Evolutionary conservation across 1,140 invertebrate genomes (phyloP).

Genomic region (Zaprionus camerounensis): DNA sequence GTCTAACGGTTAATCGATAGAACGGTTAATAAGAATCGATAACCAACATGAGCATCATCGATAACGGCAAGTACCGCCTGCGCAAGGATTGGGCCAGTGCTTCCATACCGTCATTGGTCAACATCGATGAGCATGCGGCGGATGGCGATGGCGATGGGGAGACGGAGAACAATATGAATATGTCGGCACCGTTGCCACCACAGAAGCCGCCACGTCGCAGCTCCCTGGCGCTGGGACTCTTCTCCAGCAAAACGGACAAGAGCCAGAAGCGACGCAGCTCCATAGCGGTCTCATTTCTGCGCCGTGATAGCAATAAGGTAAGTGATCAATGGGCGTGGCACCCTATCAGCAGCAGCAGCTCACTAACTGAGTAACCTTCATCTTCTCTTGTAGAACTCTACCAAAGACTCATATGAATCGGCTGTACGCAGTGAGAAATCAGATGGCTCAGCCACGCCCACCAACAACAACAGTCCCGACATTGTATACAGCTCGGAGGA

Average conservation of each 20-base stretch:
- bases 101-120: constrained; percentile 84
- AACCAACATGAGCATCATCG: constrained; percentile 73
- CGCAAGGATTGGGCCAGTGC: constrained; percentile 84
- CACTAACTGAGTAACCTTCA: neutral
- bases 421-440: constrained; percentile 81
- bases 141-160: constrained; percentile 61
- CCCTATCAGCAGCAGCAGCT: neutral
- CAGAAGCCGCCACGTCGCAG: constrained; percentile 81
- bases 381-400: constrained; percentile 60
- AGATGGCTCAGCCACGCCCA: constrained; percentile 73
- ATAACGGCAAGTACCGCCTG: constrained; percentile 79
- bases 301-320: constrained; percentile 82
- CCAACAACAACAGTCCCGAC: constrained; percentile 70
- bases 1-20: constrained; percentile 44
- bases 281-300: constrained; percentile 77
- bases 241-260: constrained; percentile 79
- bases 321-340: constrained; percentile 16
- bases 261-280: constrained; percentile 82
- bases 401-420: constrained; percentile 83
- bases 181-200: constrained; percentile 72
- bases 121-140: constrained; percentile 80
- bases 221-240: constrained; percentile 77
- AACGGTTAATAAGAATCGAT: constrained; percentile 1
- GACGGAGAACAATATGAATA: constrained; percentile 51
- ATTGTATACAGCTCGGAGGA: constrained; percentile 79